Evolutionary conservation across 2,888 invertebrate genomes (phyloP), one percentile per base, ranked within the genome.

Genomic region (Merodon equestris): DNA sequence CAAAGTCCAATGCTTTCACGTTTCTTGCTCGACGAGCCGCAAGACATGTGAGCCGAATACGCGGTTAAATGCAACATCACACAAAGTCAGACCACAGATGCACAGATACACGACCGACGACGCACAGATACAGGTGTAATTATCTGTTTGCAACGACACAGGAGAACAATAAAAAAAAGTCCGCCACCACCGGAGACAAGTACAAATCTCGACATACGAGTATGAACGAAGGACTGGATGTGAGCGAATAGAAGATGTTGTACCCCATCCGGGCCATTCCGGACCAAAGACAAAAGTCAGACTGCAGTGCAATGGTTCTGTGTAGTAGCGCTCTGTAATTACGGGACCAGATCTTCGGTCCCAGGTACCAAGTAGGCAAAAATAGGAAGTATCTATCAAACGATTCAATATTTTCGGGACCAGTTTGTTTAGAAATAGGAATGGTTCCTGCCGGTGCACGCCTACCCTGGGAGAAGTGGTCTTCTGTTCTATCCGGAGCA

Each of bases 341-440:
- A 77, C 36, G 40, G 40, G 48, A 42, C 45, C 66, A 60, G 42
- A 66, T 67, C 57, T 51, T 40, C n/a, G 51, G 27, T 63, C 19
- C 27, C 40, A 77, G 72, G 77, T 72, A 77, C n/a, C n/a, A n/a
- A n/a, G 71, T 57, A 36, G 61, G 67, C 72, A 72, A 27, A 64
- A 73, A 79, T 68, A 79, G 79, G 79, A 79, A 79, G 79, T 79
- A 79, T 79, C 79, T 74, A 79, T 79, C 79, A 77, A 64, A 72
- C 60, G 56, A 56, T 66, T 64, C 56, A 73, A 73, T 68, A 61
- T 79, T 73, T 79, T 72, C 50, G 61, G 67, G 10, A 27, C 7
- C 27, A 27, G 27, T 27, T 27, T 27, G 27, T 7, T 27, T 27
- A 27, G 27, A 7, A 27, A 27, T 27, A 27, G 27, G 63, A 72